Conservation (phyloP, 2,888 invertebrate genomes). For the Abrostola tripartita region DNA sequence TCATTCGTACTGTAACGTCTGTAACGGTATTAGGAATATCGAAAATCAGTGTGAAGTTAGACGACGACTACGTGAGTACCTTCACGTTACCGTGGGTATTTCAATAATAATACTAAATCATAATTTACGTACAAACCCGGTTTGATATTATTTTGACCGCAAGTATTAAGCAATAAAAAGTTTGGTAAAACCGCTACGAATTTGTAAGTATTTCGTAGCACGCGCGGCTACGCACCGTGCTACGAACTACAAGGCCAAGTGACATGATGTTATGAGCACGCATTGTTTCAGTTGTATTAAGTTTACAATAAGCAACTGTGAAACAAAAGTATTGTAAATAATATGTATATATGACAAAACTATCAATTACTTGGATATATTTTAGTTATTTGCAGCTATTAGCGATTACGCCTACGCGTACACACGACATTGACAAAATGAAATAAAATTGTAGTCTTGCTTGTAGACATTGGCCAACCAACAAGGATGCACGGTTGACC, state of each 20-base stretch:
- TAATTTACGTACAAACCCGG: constrained; percentile 38
- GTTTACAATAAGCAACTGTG: constrained; percentile 15
- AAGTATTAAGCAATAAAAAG: constrained; percentile 58
- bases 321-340: no score
- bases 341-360: no score
- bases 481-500: no score
- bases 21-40: constrained; percentile 73
- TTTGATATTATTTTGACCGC: constrained; percentile 54
- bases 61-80: constrained; percentile 26
- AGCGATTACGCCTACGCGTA: no score
- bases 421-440: no score
- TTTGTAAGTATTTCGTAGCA: constrained; percentile 58
- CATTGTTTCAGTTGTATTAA: constrained; percentile 36
- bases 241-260: constrained; percentile 53
- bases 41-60: constrained; percentile 59
- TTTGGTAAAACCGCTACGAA: constrained; percentile 55
- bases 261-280: constrained; percentile 49
- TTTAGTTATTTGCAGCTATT: no score
- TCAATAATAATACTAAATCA: constrained; percentile 49
- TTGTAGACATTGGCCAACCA: no score
- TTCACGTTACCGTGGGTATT: constrained; percentile 33
- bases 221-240: constrained; percentile 55
- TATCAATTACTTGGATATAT: no score
- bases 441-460: no score
- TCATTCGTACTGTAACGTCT: constrained; percentile 75